Base-by-base conservation (phyloP, 2,888 invertebrate genomes). In the Volucella zonaria region DNA sequence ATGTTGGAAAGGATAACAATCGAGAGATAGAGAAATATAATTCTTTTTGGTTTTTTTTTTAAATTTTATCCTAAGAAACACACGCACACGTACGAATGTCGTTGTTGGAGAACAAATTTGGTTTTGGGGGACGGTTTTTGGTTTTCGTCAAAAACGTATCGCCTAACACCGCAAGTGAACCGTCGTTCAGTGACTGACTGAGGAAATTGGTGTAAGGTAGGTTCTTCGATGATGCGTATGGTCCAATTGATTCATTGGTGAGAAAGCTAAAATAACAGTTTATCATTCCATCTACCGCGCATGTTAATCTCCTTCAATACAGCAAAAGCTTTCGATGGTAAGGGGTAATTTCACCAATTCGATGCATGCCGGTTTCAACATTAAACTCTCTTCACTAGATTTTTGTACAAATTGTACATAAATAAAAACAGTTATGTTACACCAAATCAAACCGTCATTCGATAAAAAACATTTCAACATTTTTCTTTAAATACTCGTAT, bases 191-290 rank as follows among this genome's bases (percentile, higher is more conserved):
- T 75, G 70, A 83, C 83, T 79, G 83, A 79, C 58, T 70, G 12
- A 66, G 52, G 66, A 75, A 66, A 68, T 78, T 82, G 73, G 77
- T 78, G 77, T 82, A 78, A 64, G 78, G 70, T 75, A 75, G 47
- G 18, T 54, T 47, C 47, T 58, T 59, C 11, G 56, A 14, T 31
- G 31, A 54, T 78, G 77, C 38, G 62, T 79, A 10, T 23, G 58
- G 59, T 14, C 9, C 54, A 31, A 43, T 54, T 56, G 40, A 43
- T 77, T 71, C 56, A 52, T 78, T 78, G 83, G 79, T 75, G 79
- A 83, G 38, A 66, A 71, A 61, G 64, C 42, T 75, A 14, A 15
- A 66, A 71, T 75, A 75, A 31, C 31, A 83, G 75, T 58, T 18
- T 11, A 2, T 3, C 4, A 8, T 1, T 6, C n/a, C 6, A 23